These are phyloP conservation scores for Gymnarchus niloticus DNA, from an alignment of 2,113 vertebrate genomes.

Conservation along the genomic window DNA sequence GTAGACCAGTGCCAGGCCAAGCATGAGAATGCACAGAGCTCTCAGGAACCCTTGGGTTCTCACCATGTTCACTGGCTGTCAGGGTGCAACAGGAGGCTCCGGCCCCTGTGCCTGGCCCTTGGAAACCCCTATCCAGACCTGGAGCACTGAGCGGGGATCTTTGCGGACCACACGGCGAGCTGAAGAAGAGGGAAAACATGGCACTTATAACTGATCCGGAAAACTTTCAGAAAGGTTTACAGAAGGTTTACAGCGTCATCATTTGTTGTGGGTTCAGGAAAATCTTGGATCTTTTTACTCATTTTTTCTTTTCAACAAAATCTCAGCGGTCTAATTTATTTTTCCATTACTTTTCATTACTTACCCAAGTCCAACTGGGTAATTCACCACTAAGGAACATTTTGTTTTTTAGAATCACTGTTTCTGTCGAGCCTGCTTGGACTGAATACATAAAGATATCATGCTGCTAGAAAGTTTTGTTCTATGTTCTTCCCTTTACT, in stretches of 20 bases:
- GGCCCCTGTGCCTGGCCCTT: neutral
- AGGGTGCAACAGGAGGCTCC: neutral
- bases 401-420: neutral
- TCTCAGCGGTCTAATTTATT: neutral
- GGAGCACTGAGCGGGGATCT: constrained; percentile 32
- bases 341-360: constrained; percentile 17
- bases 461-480: neutral
- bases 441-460: constrained; percentile 4
- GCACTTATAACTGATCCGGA: neutral
- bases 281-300: neutral
- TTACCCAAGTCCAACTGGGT: neutral
- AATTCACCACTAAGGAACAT: neutral
- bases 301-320: neutral
- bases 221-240: neutral
- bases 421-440: neutral
- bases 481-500: neutral
- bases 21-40: constrained; percentile 54
- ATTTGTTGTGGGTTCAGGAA: neutral
- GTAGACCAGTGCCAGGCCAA: constrained; percentile 52
- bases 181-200: neutral
- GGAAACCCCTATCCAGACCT: constrained; percentile 6
- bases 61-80: constrained; percentile 47
- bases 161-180: neutral
- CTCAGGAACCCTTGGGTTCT: constrained; percentile 46
- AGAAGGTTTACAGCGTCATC: neutral